These are phyloP conservation scores for Drosophila teissieri DNA, from an alignment of 1,140 invertebrate species.

Conservation along the genomic window DNA sequence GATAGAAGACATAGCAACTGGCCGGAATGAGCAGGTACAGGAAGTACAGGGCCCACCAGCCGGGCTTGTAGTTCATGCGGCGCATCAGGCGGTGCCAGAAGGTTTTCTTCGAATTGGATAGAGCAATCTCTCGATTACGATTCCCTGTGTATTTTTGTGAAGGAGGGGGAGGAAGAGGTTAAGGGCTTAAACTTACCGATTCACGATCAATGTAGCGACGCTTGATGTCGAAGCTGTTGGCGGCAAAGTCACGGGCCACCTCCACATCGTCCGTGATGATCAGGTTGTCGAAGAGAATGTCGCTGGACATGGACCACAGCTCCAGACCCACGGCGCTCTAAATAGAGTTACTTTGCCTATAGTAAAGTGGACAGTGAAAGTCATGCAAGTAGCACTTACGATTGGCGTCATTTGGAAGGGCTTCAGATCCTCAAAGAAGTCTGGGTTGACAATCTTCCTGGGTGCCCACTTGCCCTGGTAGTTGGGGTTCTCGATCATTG, in stretches of 20 bases:
- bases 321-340: conserved; percentile 97
- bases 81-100: conserved; percentile 90
- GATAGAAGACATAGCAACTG: conserved; percentile 89
- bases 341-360: background rate
- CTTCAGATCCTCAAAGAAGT: conserved; percentile 96
- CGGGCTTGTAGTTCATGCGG: conserved; percentile 91
- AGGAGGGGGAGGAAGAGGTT: background rate
- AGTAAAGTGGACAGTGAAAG: background rate
- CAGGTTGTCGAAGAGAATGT: conserved; percentile 98
- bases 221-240: conserved; percentile 94
- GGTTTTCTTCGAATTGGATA: conserved; percentile 86
- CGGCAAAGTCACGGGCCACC: conserved; percentile 93
- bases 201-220: conserved; percentile 91
- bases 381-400: conserved; percentile 87
- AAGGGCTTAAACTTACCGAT: conserved; percentile 87
- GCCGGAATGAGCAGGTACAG: conserved; percentile 91
- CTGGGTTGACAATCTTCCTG: conserved; percentile 93
- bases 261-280: conserved; percentile 94
- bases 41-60: conserved; percentile 91
- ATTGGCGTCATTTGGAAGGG: conserved; percentile 96
- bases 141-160: conserved; percentile 15
- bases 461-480: conserved; percentile 98
- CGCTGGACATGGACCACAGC: conserved; percentile 98
- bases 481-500: conserved; percentile 96
- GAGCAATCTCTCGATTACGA: conserved; percentile 21